phyloP scores from a whole-genome alignment of 2,888 invertebrate species.

The Lysandra coridon region DNA sequence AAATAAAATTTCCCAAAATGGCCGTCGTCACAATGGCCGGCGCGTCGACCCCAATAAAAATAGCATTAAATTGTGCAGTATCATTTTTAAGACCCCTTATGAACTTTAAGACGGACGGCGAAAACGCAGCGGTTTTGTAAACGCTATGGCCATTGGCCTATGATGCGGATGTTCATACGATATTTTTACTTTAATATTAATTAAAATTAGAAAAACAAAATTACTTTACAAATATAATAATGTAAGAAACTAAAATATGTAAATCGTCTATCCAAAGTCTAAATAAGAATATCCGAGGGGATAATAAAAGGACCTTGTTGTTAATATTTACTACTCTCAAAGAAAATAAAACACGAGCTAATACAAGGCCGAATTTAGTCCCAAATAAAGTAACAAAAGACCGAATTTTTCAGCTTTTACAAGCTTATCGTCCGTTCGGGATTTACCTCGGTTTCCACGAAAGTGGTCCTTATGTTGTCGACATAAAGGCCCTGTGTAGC shows the following conservation, averaged over 20 bases:
- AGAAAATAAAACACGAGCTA: no score
- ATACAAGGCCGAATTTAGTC: no score
- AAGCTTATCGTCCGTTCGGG: background rate
- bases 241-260: background rate
- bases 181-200: background rate
- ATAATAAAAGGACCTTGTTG: no score
- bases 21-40: slow-evolving; percentile 26
- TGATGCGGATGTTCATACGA: background rate
- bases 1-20: slow-evolving; percentile 35
- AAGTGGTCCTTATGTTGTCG: background rate
- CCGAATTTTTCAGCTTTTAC: background rate
- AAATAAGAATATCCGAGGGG: no score
- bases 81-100: slow-evolving; percentile 29
- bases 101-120: background rate
- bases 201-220: background rate
- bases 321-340: no score
- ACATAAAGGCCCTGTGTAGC: background rate
- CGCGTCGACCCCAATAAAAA: slow-evolving; percentile 34
- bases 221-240: background rate
- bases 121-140: background rate
- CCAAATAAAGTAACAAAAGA: background rate
- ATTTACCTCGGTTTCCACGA: background rate
- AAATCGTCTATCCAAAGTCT: background rate
- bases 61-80: slow-evolving; percentile 35
- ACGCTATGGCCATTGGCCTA: background rate